Evolutionary conservation across 1,140 invertebrate genomes (phyloP).

Genomic region (Cotesia typhae): DNA sequence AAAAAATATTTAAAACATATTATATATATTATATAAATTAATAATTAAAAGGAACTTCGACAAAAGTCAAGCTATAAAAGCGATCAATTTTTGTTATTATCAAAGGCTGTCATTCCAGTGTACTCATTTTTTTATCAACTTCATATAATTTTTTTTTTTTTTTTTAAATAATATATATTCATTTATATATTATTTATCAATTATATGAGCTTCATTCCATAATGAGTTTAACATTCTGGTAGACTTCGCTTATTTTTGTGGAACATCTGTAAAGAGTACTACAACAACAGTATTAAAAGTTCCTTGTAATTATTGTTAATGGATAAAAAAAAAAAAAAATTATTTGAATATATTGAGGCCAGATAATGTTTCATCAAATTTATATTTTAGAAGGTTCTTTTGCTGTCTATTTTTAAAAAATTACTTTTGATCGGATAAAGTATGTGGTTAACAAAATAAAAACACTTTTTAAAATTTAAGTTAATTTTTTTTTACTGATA

Average conservation of each 20-base stretch:
- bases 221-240: constrained; percentile 28
- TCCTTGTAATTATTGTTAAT: constrained; percentile 45
- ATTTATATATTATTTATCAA: constrained; percentile 19
- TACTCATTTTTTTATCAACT: no score
- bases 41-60: constrained; percentile 10
- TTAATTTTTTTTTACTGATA: no score
- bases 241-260: constrained; percentile 15
- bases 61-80: not conserved
- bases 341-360: constrained; percentile 22
- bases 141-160: not conserved
- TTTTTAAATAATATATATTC: constrained; percentile 11
- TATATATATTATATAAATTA: no score
- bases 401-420: no score
- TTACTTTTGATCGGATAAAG: no score
- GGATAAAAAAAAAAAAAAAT: constrained; percentile 14
- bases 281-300: constrained; percentile 59
- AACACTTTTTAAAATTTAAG: no score
- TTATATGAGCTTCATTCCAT: constrained; percentile 23
- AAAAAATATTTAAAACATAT: no score
- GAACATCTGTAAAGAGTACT: constrained; percentile 42
- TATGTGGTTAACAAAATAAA: no score
- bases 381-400: no score
- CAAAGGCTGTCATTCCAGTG: constrained; percentile 32
- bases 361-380: constrained; percentile 7
- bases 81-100: not conserved